Percentiles rank a stretch among this genome's conserved stretches.
Evolutionary conservation across 2,888 invertebrate genomes (phyloP).

Genomic region (Megalurothrips usitatus): DNA sequence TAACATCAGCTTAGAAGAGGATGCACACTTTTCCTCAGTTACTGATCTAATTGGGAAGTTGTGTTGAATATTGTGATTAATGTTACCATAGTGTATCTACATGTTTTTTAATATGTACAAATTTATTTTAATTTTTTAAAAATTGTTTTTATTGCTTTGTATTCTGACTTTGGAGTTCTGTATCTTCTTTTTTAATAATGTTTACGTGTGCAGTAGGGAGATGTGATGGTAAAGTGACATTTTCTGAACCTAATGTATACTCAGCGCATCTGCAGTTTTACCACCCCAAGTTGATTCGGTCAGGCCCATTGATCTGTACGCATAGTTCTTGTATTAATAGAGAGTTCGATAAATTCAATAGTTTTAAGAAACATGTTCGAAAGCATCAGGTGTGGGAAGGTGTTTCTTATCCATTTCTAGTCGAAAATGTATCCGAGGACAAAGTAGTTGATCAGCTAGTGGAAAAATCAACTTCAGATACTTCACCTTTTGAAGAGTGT

Average conservation of each 20-base stretch:
- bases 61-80: neutral
- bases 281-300: too few species aligned
- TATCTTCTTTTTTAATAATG: neutral
- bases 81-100: neutral
- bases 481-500: too few species aligned
- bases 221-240: too few species aligned
- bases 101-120: neutral
- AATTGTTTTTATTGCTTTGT: too few species aligned
- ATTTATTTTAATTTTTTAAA: too few species aligned
- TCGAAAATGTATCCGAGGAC: neutral
- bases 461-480: neutral
- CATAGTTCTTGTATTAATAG: neutral
- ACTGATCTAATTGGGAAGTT: neutral
- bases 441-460: neutral
- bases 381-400: neutral
- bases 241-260: too few species aligned
- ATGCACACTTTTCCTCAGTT: neutral
- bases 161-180: neutral
- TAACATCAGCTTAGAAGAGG: neutral
- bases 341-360: neutral
- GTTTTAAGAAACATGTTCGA: too few species aligned
- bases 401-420: neutral
- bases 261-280: too few species aligned
- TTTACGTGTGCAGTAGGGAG: neutral
- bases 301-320: too few species aligned